Conservation (phyloP, 2,888 invertebrate species). For the Diploptera punctata region DNA sequence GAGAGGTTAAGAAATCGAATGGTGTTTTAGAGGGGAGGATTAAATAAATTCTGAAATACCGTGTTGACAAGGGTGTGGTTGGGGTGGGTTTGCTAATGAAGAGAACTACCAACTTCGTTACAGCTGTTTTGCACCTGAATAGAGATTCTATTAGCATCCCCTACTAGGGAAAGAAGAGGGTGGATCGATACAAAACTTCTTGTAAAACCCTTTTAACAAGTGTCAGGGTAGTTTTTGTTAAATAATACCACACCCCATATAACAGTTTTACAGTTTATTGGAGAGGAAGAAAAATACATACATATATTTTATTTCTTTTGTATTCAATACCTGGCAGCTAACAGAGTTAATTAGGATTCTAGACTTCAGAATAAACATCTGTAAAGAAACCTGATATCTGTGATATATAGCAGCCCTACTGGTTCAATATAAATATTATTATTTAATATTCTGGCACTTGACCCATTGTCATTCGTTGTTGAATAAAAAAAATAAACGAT, state of each 20-base stretch:
- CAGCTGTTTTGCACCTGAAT: conserved; percentile 31
- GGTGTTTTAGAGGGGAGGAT: background rate
- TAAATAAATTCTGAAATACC: conserved; percentile 4
- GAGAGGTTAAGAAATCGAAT: background rate
- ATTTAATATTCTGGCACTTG: too few relatives aligned
- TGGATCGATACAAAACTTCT: background rate
- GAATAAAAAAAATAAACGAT: too few relatives aligned
- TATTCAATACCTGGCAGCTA: too few relatives aligned
- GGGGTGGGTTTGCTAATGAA: conserved; percentile 15
- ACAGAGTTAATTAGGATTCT: too few relatives aligned
- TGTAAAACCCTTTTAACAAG: background rate
- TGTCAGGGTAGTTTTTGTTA: background rate
- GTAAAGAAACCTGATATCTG: too few relatives aligned
- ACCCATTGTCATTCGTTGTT: too few relatives aligned
- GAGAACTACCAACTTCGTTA: conserved; percentile 11
- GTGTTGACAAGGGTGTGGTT: conserved; percentile 16
- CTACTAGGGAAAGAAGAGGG: background rate
- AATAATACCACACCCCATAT: background rate
- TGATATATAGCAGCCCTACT: too few relatives aligned
- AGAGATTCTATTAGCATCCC: conserved; percentile 22
- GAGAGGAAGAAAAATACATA: too few relatives aligned
- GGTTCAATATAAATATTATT: too few relatives aligned
- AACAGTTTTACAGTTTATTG: too few relatives aligned
- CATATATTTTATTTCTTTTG: too few relatives aligned
- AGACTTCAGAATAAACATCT: too few relatives aligned